Base-by-base conservation (phyloP, 2,888 invertebrate species). In the Limnephilus rhombicus region DNA sequence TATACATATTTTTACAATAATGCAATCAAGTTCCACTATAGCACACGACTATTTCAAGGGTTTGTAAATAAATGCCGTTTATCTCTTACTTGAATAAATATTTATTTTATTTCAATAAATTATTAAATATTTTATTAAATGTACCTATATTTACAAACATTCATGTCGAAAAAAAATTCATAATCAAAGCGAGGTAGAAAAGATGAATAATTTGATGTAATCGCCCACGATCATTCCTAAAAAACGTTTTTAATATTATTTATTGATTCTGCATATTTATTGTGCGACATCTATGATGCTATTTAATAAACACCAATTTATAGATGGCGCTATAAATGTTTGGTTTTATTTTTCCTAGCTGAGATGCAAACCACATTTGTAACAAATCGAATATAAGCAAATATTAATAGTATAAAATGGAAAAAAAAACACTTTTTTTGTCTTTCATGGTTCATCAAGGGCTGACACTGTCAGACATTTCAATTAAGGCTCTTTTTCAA, bases 101-200 rank as follows among this genome's bases (percentile, higher is more conserved):
- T 68, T 68, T 68, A 89, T 89, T 45, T 90, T 24, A 85, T 85
- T 85, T 41, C n/a, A 85, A 85, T 85, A 85, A 85, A 85, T 89
- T 85, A 92, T 89, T 89, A 41, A 92, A 92, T 92, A 91, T 83
- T 24, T 88, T 85, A 87, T 83, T 83, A 92, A 91, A 86, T 90
- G 91, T 91, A 92, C 92, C 93, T 92, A 92, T 93, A 93, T 93
- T 81, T 91, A 93, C 92, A 93, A 92, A 92, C 93, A 93, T 92
- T 93, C 93, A 92, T 87, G 88, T 0, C 34, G 18, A 11, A 90
- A 80, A 89, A 86, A 53, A 45, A 3, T 29, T 13, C 29, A 0
- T 34, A 45, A 45, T n/a, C 11, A 29, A 49, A n/a, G 86, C 11
- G 37, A 82, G 53, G 53, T 81, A 90, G 90, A 24, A 68, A 24